phyloP scores from a whole-genome alignment of 2,113 vertebrate genomes.

The Steatornis caripensis region DNA sequence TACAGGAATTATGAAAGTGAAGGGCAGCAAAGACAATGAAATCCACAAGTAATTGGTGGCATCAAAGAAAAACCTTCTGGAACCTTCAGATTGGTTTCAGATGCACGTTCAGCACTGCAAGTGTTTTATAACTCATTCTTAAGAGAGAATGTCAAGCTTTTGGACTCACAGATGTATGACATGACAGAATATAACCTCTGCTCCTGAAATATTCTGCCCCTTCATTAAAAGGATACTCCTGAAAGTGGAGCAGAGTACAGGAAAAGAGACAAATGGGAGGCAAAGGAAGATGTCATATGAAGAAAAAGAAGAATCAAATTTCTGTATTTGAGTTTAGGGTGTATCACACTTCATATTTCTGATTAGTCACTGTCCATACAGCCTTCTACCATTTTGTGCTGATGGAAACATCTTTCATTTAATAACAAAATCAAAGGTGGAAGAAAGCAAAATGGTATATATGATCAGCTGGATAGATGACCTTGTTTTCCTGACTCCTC shows the following conservation, averaged over 20 bases:
- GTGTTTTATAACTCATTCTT: not conserved
- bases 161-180: not conserved
- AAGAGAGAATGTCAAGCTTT: not conserved
- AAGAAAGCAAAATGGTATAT: not conserved
- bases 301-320: not conserved
- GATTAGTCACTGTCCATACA: not conserved
- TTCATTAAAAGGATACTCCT: not conserved
- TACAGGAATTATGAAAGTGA: not conserved
- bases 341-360: not conserved
- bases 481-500: not conserved
- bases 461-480: not conserved
- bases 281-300: not conserved
- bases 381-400: not conserved
- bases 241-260: not conserved
- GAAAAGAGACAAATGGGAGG: not conserved
- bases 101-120: not conserved
- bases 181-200: not conserved
- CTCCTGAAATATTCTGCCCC: not conserved
- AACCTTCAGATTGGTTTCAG: not conserved
- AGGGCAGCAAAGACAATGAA: slow-evolving; percentile 5
- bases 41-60: not conserved
- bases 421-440: not conserved
- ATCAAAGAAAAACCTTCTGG: not conserved
- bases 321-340: not conserved
- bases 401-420: not conserved